phyloP scores from a whole-genome alignment of 2,797 vertebrate species.

The Falco biarmicus region DNA sequence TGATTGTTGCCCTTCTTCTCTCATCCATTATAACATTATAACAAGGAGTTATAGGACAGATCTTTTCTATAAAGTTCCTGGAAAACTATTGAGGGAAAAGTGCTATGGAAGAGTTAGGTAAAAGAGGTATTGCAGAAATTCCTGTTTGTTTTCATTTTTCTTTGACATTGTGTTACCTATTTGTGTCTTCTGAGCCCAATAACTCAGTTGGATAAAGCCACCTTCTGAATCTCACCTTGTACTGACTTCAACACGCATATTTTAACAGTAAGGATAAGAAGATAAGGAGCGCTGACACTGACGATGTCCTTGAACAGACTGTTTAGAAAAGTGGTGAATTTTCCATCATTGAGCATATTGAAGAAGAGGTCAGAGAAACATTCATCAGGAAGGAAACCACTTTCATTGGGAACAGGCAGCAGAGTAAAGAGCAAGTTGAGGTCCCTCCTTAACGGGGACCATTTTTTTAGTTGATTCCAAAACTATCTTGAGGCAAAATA shows the following conservation, averaged over 20 bases:
- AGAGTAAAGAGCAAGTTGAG: not conserved
- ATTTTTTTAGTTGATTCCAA: not conserved
- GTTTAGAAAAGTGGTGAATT: not conserved
- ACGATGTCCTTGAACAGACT: not conserved
- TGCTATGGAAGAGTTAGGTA: not conserved
- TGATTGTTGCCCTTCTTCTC: not conserved
- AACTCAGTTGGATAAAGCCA: not conserved
- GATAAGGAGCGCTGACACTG: not conserved
- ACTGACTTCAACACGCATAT: not conserved
- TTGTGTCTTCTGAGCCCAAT: not conserved
- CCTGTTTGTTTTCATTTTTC: not conserved
- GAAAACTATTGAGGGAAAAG: not conserved
- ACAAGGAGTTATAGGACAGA: not conserved
- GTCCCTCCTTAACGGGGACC: not conserved
- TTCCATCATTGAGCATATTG: not conserved
- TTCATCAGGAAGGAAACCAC: not conserved
- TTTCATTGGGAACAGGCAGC: not conserved
- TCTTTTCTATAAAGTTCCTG: not conserved
- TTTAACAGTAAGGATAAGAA: not conserved
- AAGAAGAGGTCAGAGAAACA: not conserved
- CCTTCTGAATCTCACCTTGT: not conserved
- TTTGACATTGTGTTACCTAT: not conserved
- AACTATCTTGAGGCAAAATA: not conserved
- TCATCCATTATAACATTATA: not conserved
- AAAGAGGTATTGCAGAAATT: not conserved